Base-by-base conservation (phyloP, 2,888 invertebrate species). In the Lasius fuliginosus region DNA sequence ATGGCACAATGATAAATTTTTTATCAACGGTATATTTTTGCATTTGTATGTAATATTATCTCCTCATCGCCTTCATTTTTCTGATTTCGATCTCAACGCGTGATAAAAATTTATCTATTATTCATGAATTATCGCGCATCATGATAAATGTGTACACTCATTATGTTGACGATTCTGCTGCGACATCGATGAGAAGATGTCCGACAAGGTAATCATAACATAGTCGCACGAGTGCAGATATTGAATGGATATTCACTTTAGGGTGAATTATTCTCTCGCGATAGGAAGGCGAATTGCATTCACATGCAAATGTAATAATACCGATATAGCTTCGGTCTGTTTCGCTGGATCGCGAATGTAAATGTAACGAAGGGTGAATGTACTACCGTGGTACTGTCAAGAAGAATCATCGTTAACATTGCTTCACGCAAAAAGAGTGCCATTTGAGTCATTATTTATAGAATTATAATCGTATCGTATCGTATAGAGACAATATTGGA, bases 281-380 rank as follows among this genome's bases (percentile, higher is more conserved):
- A 84, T 83, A 84, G 83, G 69, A 75, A 84, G 64, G 64, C 60
- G 65, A 62, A 62, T 33, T 79, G 79, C 84, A 84, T 85, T 85
- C 85, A 73, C 58, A 85, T 85, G 85, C 75, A 85, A 85, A 85
- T 85, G 84, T 69, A 84, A 84, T 85, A 85, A 85, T 84, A 79
- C 60, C 64, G 62, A 75, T 84, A 79, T 83, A 84, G 79, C 79
- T 58, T 64, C 15, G 36, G 73, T 56, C 58, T 15, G 23, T 75
- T 68, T 49, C 68, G 73, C 68, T 46, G 71, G 33, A 40, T 53
- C 62, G 62, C 49, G 69, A 40, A 85, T 79, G 71, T 64, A 69
- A 83, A 83, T 64, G 71, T 83, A 69, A 64, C 40, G 49, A 9
- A 40, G 42, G 9, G 1, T 12, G 33, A 8, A 30, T 42, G n/a